phyloP scores from a whole-genome alignment of 2,888 invertebrate genomes.

The Crepidodera aurea region DNA sequence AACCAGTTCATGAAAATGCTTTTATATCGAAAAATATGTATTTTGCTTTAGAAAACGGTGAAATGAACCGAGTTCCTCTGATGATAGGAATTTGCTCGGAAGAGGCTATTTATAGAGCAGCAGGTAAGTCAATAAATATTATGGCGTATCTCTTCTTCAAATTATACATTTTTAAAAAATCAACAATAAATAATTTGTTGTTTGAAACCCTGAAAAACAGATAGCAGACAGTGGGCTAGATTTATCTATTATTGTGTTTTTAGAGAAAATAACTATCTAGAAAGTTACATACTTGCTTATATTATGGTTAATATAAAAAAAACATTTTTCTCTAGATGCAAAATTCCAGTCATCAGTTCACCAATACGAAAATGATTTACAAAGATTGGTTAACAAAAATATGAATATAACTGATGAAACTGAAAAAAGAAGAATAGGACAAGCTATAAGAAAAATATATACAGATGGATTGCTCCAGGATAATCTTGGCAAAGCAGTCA shows the following conservation, averaged over 20 bases:
- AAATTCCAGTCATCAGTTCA: conserved; percentile 11
- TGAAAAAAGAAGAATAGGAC: conserved; percentile 27
- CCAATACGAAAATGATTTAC: conserved; percentile 35
- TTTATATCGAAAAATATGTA: conserved; percentile 43
- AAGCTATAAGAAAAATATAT: conserved; percentile 39
- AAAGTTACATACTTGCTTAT: too few relatives aligned
- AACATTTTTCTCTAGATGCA: background rate
- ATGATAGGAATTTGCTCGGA: conserved; percentile 46
- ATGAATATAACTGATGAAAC: conserved; percentile 36
- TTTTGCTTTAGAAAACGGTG: conserved; percentile 35
- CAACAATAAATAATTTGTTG: too few relatives aligned
- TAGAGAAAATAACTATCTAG: too few relatives aligned
- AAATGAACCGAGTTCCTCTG: conserved; percentile 39
- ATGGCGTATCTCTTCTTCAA: background rate
- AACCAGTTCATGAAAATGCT: conserved; percentile 41
- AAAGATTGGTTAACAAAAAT: conserved; percentile 42
- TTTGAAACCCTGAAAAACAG: too few relatives aligned
- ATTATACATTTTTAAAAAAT: too few relatives aligned
- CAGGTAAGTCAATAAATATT: conserved; percentile 15
- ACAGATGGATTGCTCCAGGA: conserved; percentile 26
- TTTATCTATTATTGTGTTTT: too few relatives aligned
- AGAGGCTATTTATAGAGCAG: conserved; percentile 32
- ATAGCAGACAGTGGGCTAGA: too few relatives aligned
- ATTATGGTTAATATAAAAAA: background rate
- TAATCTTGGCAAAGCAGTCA: conserved; percentile 28